phyloP scores from a whole-genome alignment of 2,888 invertebrate species.

The Drosophila ochracea region DNA sequence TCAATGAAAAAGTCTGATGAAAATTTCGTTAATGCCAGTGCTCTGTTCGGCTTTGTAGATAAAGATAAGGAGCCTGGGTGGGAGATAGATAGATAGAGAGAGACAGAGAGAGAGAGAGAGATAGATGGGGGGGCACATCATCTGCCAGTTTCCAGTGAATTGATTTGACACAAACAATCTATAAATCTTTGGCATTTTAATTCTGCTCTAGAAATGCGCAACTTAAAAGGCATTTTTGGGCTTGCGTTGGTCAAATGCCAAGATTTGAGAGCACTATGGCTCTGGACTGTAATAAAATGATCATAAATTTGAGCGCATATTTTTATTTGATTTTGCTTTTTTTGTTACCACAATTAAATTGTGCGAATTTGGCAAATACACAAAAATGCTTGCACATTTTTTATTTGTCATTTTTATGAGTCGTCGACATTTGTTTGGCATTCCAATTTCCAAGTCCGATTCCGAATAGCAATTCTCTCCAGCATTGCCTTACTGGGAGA shows the following conservation, averaged over 20 bases:
- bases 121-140: slow-evolving; percentile 7
- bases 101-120: background rate
- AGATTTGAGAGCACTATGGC: slow-evolving; percentile 26
- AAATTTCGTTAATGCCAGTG: slow-evolving; percentile 59
- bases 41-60: slow-evolving; percentile 38
- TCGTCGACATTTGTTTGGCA: slow-evolving; percentile 38
- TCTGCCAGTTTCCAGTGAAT: slow-evolving; percentile 25
- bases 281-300: slow-evolving; percentile 68
- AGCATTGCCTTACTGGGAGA: slow-evolving; percentile 45
- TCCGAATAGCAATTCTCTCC: slow-evolving; percentile 28
- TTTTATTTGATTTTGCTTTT: slow-evolving; percentile 33
- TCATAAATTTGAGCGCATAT: slow-evolving; percentile 62
- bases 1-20: slow-evolving; percentile 58
- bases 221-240: slow-evolving; percentile 44
- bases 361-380: slow-evolving; percentile 75
- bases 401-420: slow-evolving; percentile 77
- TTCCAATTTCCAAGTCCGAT: slow-evolving; percentile 28
- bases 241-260: slow-evolving; percentile 62
- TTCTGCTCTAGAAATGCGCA: slow-evolving; percentile 36
- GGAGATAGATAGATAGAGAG: background rate
- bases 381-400: slow-evolving; percentile 76
- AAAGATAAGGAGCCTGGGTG: background rate
- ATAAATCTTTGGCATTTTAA: slow-evolving; percentile 51
- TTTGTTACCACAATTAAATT: slow-evolving; percentile 73
- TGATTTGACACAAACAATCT: slow-evolving; percentile 49